Base-by-base conservation (phyloP, 53 echinoderm and acorn worm genomes). In the Echinarachnius parma region DNA sequence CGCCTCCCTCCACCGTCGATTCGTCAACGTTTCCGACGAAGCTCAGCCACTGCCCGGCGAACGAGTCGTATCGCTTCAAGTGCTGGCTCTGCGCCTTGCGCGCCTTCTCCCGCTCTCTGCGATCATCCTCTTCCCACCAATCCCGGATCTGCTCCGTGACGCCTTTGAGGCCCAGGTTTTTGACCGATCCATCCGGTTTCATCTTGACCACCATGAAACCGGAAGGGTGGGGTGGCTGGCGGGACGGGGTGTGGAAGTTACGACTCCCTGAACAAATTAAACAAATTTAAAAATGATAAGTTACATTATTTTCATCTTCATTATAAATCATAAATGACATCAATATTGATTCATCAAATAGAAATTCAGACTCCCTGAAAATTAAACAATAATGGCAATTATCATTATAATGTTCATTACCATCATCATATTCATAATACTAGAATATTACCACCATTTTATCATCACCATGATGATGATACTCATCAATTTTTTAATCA, bases 51-150 rank as follows among this genome's bases (percentile, higher is more conserved):
- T 94, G 90, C 20, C 87, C 87, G 11, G 96, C 78, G 26, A 83
- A 81, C 16, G 87, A 75, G 42, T 95, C 86, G 26, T 72, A 89
- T 1, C 93, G 72, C 53, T 82, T 79, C 10, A 84, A 61, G 57
- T 84, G 82, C 78, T 84, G 68, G 56, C 90, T 91, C 45, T 87
- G 84, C 21, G 82, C 78, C 72, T 78, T 48, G 1, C 86, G 83
- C 15, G 77, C 79, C 24, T 60, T 82, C 46, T 87, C 84, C 25
- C 77, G 63, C 10, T 90, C 76, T 56, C 28, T 76, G 62, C 82
- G 84, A 31, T 95, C 91, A 24, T 94, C 95, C 11, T 83, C 62
- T 21, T 87, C 87, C 96, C 96, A 95, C 81, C 87, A 80, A 25
- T 81, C 77, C 4, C 82, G 84, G 53, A 95, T 79, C 53, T 87